A percentile compares a stretch with the other conserved stretches of the same genome.
phyloP scores from a whole-genome alignment of 2,797 vertebrate genomes.

The Petrocephalus schoutedeni region DNA sequence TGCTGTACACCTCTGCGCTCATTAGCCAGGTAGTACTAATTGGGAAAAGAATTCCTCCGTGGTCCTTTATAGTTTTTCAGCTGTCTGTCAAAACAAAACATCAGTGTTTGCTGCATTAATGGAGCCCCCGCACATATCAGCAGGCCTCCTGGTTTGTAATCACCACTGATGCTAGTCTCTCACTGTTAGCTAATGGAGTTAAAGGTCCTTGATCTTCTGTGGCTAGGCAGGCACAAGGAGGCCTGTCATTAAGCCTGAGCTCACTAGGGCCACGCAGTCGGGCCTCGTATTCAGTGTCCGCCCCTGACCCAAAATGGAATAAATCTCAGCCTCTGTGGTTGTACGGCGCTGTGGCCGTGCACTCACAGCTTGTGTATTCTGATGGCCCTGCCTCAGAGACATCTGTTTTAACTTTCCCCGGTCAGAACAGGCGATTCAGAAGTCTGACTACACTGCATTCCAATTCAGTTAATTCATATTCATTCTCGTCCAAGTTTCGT shows the following conservation, averaged over 20 bases:
- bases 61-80: not conserved
- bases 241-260: not conserved
- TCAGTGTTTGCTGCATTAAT: not conserved
- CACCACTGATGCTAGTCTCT: not conserved
- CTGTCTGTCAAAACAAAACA: not conserved
- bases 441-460: slow-evolving; percentile 12
- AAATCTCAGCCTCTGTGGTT: not conserved
- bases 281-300: not conserved
- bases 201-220: not conserved
- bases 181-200: not conserved
- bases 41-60: not conserved
- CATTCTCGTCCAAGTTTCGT: not conserved
- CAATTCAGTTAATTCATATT: not conserved
- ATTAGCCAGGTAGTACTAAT: not conserved
- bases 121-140: not conserved
- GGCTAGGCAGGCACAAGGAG: not conserved
- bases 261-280: not conserved
- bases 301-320: not conserved
- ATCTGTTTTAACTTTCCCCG: not conserved
- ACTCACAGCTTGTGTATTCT: not conserved
- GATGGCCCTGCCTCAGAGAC: not conserved
- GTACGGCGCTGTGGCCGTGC: not conserved
- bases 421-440: not conserved
- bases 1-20: not conserved
- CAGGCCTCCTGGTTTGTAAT: not conserved